Evolutionary conservation across 2,888 invertebrate genomes (phyloP).

Genomic region (Tetragonisca angustula): DNA sequence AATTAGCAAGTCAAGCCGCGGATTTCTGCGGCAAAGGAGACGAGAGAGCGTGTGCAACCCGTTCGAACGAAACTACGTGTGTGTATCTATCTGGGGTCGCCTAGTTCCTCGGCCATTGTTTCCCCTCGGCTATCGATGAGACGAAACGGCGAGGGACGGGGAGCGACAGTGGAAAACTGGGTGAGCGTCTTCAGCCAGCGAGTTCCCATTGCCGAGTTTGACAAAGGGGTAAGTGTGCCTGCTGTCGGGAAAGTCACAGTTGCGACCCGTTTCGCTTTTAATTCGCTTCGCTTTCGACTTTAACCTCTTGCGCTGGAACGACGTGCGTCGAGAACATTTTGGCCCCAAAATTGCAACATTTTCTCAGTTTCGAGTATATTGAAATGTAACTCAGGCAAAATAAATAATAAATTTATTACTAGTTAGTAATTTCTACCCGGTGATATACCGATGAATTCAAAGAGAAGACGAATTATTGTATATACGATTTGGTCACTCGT

Average conservation of each 20-base stretch:
- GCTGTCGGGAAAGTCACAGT: neutral
- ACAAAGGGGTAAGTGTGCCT: neutral
- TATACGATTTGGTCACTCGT: too few relatives aligned
- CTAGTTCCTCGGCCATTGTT: slow-evolving; percentile 30
- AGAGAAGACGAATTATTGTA: too few relatives aligned
- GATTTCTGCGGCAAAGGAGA: slow-evolving; percentile 65
- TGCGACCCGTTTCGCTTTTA: too few relatives aligned
- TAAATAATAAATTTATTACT: too few relatives aligned
- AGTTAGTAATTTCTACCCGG: too few relatives aligned
- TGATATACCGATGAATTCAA: too few relatives aligned
- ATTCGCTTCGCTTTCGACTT: too few relatives aligned
- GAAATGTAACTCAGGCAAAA: too few relatives aligned
- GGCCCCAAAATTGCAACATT: too few relatives aligned
- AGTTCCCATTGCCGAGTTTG: neutral
- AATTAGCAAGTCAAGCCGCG: slow-evolving; percentile 82
- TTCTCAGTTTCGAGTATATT: too few relatives aligned
- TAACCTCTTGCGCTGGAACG: too few relatives aligned
- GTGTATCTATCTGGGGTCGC: neutral
- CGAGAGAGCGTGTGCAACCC: neutral
- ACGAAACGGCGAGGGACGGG: neutral
- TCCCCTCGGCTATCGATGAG: slow-evolving; percentile 9
- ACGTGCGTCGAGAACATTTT: too few relatives aligned
- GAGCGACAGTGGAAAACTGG: slow-evolving; percentile 5
- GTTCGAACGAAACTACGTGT: slow-evolving; percentile 38
- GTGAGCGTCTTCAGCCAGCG: slow-evolving; percentile 1